Conservation (phyloP, 2,797 vertebrate species). For the Brachymystax lenok region DNA sequence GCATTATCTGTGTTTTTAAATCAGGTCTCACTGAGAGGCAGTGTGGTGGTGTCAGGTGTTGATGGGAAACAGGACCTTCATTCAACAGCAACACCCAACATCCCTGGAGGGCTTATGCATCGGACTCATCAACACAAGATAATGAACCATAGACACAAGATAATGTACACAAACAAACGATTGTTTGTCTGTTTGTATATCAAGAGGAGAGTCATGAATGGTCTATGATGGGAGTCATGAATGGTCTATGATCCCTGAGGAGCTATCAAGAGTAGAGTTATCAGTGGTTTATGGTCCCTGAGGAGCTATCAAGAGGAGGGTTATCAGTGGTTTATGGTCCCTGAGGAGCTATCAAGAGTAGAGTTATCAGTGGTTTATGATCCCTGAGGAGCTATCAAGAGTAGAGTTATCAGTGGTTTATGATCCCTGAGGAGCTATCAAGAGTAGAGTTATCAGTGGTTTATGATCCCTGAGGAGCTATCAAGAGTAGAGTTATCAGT, state of each 20-base stretch:
- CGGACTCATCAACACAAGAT: not conserved
- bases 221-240: not conserved
- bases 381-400: not conserved
- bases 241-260: too few relatives aligned
- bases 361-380: not conserved
- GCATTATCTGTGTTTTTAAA: not conserved
- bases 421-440: not conserved
- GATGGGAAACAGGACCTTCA: not conserved
- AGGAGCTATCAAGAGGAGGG: not conserved
- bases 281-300: too few relatives aligned
- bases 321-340: too few relatives aligned
- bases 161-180: not conserved
- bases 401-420: too few relatives aligned
- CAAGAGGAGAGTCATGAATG: not conserved
- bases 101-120: too few relatives aligned
- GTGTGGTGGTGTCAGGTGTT: constrained; percentile 9
- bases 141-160: not conserved
- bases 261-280: too few relatives aligned
- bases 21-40: too few relatives aligned
- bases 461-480: not conserved
- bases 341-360: constrained; percentile 1
- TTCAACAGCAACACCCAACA: not conserved
- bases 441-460: not conserved
- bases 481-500: not conserved
- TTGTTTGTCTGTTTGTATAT: constrained; percentile 12